Evolutionary conservation across 2,888 invertebrate species (phyloP), one percentile per base, ranked within the genome.

Genomic region (Drosophila phalerata): DNA sequence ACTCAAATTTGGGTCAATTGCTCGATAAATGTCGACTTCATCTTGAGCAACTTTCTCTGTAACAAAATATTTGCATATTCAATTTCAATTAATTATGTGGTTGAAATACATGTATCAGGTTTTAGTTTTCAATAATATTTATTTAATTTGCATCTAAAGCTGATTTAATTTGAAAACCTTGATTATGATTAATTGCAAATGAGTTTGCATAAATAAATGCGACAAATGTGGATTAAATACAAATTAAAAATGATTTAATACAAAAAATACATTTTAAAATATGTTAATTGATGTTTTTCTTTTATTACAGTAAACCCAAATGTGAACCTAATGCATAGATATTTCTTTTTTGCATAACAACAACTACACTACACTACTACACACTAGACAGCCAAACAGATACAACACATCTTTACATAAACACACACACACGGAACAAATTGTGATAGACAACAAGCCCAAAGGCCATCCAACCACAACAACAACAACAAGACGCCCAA

Each of bases 371-470:
- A 61, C 37, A 58, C 32, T 28, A 53, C n/a, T 25, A 37, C 34
- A 51, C 15, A n/a, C 47, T 17, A 1, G n/a, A 56, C 25, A 47
- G 49, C 37, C 30, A 72, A 32, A 63, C 43, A 53, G 28, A 63
- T 30, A 57, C 38, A 47, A 57, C 28, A 69, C 32, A 25, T 19
- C 4, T 28, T 28, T 8, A 28, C 28, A 28, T 8, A 58, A n/a
- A 73, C 34, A 57, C 38, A 61, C 32, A 58, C 43, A 51, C 61
- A 69, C 58, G 40, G 17, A 86, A 73, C 77, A 48, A 42, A 73
- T 81, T 83, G 83, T 88, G 88, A 86, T 88, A 79, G 42, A 56
- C 51, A 40, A 45, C 15, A 66, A 43, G 51, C 51, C 43, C 49
- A 68, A 57, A 65, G 25, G 38, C 37, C 55, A 69, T 43, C 43